Base-by-base conservation (phyloP, 1,140 invertebrate genomes). In the Drusus annulatus region DNA sequence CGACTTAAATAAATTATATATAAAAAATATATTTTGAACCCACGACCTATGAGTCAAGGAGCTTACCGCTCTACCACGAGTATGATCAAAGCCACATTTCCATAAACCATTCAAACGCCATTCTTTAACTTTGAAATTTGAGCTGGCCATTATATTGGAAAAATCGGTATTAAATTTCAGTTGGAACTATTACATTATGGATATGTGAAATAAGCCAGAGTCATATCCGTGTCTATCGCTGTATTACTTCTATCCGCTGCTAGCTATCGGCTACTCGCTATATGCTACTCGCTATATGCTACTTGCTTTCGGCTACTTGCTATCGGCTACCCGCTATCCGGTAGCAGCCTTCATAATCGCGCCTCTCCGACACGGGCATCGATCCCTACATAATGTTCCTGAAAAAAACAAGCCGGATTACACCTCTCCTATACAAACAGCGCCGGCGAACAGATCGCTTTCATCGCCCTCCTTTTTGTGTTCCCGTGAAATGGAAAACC, bases 401-500 rank as follows among this genome's bases (percentile, higher is more conserved):
- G 45, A n/a, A 65, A 71, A 71, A 71, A 71, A 71, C 68, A 71
- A 45, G 68, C 17, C 17, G 17, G 68, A 71, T 71, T 71, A 71
- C 68, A 71, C 68, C 68, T 71, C 52, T 51, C 68, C 68, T 71
- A 71, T 71, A 71, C 68, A 65, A 65, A 52, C 54, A 62, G 36
- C 36, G 54, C 31, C 54, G 71, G 23, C 45, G 50, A 65, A 60
- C 62, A 77, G 76, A 77, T 63, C 54, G 78, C 79, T 80, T 80
- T 80, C 79, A 80, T n/a, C 54, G 71, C 52, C 71, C 28, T 75
- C 25, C 71, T 58, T 75, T n/a, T 79, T 78, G 68, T 78, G 21
- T 78, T 81, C 65, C 51, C 69, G 52, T 78, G 75, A 63, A 81
- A 81, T 77, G 75, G 80, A 81, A 81, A 78, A 81, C 76, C 75